phyloP scores from a whole-genome alignment of 2,113 vertebrate genomes.

The Channa argus region DNA sequence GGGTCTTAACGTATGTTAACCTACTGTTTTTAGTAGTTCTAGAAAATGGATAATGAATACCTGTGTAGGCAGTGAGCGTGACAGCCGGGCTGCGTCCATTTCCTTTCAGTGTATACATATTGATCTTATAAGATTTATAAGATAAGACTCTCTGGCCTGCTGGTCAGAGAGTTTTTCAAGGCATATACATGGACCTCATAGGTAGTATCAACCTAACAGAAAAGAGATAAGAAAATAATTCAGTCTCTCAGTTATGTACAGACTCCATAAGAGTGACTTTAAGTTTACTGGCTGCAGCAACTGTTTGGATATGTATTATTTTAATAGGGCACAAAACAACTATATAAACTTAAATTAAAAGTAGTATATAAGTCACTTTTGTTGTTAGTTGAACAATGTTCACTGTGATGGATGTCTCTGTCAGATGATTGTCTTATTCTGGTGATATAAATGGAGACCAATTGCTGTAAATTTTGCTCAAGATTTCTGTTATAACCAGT shows the following conservation, averaged over 20 bases:
- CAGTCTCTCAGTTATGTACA: background rate
- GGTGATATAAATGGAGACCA: too few relatives aligned
- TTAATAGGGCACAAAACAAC: background rate
- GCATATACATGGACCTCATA: slow-evolving; percentile 94
- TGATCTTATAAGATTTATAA: slow-evolving; percentile 94
- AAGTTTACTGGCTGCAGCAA: background rate
- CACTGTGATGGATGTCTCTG: too few relatives aligned
- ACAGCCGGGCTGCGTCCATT: slow-evolving; percentile 91
- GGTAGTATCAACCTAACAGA: slow-evolving; percentile 88
- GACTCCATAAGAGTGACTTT: background rate
- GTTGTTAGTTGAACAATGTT: too few relatives aligned
- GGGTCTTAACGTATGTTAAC: background rate
- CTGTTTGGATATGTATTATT: background rate
- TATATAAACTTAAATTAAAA: too few relatives aligned
- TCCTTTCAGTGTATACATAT: slow-evolving; percentile 92
- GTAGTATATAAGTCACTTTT: too few relatives aligned
- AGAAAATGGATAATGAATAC: slow-evolving; percentile 75
- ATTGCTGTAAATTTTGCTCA: too few relatives aligned
- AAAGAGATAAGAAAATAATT: background rate
- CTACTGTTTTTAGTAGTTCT: background rate
- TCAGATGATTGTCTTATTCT: too few relatives aligned
- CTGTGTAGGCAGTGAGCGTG: slow-evolving; percentile 90
- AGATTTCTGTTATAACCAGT: too few relatives aligned
- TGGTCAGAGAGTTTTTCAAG: slow-evolving; percentile 93
- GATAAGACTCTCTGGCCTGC: slow-evolving; percentile 89